These are phyloP conservation scores for Plusia festucae DNA, from an alignment of 2,888 invertebrate species.

Conservation along the genomic window DNA sequence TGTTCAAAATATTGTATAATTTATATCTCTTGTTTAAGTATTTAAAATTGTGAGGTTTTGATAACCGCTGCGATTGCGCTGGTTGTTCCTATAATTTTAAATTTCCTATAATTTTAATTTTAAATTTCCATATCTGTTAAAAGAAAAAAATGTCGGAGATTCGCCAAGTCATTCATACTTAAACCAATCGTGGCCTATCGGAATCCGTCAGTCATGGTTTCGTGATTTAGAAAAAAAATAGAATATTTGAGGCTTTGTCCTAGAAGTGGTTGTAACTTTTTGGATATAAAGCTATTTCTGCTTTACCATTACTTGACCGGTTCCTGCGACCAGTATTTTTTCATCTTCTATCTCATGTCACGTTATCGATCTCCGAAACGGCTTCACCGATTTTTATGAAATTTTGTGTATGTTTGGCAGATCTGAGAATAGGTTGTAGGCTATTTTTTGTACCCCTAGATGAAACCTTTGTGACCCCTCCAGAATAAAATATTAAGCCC, in stretches of 20 bases:
- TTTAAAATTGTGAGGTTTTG: neutral
- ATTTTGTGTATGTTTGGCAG: no score
- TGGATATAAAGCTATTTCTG: neutral
- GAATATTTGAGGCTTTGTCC: neutral
- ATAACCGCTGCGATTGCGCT: neutral
- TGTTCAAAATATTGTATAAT: neutral
- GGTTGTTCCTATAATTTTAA: neutral
- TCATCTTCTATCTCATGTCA: no score
- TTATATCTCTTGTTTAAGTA: no score
- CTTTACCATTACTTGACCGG: no score
- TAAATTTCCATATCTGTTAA: neutral
- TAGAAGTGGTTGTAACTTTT: neutral
- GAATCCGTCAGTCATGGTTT: neutral
- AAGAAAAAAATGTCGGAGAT: slow-evolving; percentile 1
- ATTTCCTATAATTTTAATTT: neutral
- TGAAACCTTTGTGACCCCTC: no score
- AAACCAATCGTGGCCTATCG: neutral
- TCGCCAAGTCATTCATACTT: slow-evolving; percentile 6
- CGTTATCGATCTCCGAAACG: no score
- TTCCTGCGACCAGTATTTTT: no score
- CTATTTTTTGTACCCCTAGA: no score
- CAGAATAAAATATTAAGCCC: no score
- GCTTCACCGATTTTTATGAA: no score
- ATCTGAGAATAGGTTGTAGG: no score
- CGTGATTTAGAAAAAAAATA: neutral